Conservation (phyloP, 2,113 vertebrate species). For the Passer montanus region DNA sequence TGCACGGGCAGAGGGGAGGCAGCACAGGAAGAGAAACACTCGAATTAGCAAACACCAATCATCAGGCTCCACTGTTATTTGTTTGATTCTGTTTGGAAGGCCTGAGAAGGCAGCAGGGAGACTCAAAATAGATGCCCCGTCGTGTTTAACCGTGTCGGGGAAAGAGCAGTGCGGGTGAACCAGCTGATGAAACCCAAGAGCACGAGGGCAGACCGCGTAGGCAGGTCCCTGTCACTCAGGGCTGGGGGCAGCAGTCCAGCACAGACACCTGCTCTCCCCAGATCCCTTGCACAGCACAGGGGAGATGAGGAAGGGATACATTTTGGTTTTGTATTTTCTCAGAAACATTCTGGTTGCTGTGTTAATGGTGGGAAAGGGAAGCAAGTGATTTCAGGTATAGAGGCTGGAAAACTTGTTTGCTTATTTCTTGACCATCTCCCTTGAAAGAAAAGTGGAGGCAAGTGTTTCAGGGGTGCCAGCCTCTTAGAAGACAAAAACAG, state of each 20-base stretch:
- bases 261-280: neutral
- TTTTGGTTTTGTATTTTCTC: neutral
- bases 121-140: neutral
- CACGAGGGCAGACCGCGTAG: accelerated
- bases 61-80: neutral
- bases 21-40: neutral
- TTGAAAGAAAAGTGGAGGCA: neutral
- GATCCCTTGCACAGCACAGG: neutral
- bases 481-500: neutral
- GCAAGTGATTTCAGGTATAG: neutral
- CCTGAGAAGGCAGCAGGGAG: neutral
- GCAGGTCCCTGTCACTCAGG: neutral
- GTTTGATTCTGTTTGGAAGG: neutral
- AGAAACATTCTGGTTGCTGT: neutral
- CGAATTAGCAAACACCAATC: neutral
- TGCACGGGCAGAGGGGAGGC: accelerated
- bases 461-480: too few relatives aligned
- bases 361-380: neutral
- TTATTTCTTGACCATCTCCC: neutral
- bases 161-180: neutral
- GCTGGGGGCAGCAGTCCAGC: neutral
- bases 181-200: slow-evolving; percentile 4
- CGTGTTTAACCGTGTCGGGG: neutral
- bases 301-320: neutral
- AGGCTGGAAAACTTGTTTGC: neutral